These are phyloP conservation scores for Anniella stebbinsi DNA, from an alignment of 2,797 vertebrate species.

Conservation along the genomic window DNA sequence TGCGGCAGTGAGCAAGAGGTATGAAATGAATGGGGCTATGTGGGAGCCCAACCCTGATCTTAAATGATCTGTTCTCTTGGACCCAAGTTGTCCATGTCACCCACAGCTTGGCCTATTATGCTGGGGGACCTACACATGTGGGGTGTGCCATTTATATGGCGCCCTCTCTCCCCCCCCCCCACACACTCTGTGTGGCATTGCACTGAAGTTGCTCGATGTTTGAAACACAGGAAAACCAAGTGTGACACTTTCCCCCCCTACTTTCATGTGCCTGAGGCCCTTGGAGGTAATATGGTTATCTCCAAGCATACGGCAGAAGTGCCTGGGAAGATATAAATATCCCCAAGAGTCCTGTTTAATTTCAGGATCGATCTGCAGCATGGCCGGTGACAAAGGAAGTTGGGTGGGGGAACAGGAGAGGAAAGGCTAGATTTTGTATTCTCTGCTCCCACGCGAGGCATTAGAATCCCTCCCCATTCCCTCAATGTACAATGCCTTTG, in stretches of 20 bases:
- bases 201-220: background rate
- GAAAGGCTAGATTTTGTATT: background rate
- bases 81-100: no score
- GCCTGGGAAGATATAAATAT: constrained; percentile 36
- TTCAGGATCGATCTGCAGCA: constrained; percentile 28
- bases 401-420: background rate
- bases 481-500: no score
- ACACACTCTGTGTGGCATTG: background rate
- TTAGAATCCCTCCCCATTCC: background rate
- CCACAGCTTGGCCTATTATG: background rate
- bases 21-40: background rate
- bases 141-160: background rate
- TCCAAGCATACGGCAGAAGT: constrained; percentile 9
- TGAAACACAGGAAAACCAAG: background rate
- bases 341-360: constrained; percentile 41
- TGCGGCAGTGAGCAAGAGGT: background rate
- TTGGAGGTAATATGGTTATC: constrained; percentile 38
- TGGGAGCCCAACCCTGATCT: no score
- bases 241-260: background rate
- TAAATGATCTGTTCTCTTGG: background rate
- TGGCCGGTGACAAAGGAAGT: background rate
- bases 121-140: background rate
- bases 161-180: background rate
- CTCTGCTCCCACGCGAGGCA: background rate
- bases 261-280: background rate